Evolutionary conservation across 2,797 vertebrate genomes (phyloP).

Genomic region (Tinamus major): DNA sequence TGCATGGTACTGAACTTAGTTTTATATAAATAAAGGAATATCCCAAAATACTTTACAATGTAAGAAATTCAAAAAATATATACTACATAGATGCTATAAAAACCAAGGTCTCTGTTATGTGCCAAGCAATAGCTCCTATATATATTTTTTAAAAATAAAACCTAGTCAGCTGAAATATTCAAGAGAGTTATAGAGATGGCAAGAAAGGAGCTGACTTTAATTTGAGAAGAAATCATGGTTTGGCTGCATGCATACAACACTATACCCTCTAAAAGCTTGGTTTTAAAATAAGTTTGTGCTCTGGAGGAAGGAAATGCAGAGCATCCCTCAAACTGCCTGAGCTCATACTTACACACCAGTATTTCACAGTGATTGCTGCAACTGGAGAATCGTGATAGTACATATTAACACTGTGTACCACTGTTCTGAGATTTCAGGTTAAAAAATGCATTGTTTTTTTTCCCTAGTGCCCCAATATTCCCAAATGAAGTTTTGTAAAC

Average conservation of each 20-base stretch:
- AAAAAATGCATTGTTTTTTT: background rate
- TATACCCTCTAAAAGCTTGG: background rate
- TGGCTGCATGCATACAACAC: constrained; percentile 31
- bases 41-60: background rate
- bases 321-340: background rate
- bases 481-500: background rate
- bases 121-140: background rate
- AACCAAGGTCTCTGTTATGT: constrained; percentile 5
- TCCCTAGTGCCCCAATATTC: background rate
- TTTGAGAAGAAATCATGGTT: constrained; percentile 25
- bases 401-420: background rate
- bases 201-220: constrained; percentile 31
- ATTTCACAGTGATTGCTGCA: background rate
- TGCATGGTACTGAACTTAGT: background rate
- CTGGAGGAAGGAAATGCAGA: background rate
- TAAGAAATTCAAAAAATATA: background rate
- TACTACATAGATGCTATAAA: background rate
- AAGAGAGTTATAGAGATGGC: constrained; percentile 23
- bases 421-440: background rate
- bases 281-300: background rate
- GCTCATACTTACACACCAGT: background rate
- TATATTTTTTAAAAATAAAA: constrained; percentile 27
- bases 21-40: background rate
- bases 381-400: background rate
- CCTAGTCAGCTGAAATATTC: constrained; percentile 23